A percentile compares a stretch with the other conserved stretches of the same genome.
phyloP scores from a whole-genome alignment of 2,888 invertebrate genomes.

The Phragmatobia fuliginosa region DNA sequence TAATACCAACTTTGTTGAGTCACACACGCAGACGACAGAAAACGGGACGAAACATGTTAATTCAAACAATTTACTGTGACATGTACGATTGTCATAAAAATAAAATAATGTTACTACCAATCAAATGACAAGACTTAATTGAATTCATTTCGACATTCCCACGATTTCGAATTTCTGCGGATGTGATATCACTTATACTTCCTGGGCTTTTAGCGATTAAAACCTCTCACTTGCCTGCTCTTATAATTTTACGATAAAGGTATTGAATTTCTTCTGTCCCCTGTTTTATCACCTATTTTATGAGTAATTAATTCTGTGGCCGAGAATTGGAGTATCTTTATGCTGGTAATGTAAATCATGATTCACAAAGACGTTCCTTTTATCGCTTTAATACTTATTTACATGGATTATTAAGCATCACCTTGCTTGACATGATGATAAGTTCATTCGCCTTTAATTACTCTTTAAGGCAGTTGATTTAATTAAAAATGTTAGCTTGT shows the following conservation, averaged over 20 bases:
- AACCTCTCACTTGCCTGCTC: slow-evolving; percentile 21
- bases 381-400: not conserved
- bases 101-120: slow-evolving; percentile 27
- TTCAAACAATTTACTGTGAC: slow-evolving; percentile 19
- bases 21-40: not conserved
- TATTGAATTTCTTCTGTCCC: slow-evolving; percentile 20
- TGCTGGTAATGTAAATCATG: not conserved
- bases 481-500: not conserved
- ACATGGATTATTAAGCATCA: not conserved
- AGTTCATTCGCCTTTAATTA: slow-evolving; percentile 1
- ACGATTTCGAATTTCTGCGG: slow-evolving; percentile 47
- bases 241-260: slow-evolving; percentile 23
- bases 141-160: slow-evolving; percentile 37
- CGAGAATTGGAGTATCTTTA: not conserved
- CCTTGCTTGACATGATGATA: not conserved
- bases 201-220: slow-evolving; percentile 36
- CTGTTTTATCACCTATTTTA: slow-evolving; percentile 20
- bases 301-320: slow-evolving; percentile 14
- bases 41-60: slow-evolving; percentile 13
- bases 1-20: slow-evolving; percentile 6
- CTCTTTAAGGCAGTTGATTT: not conserved
- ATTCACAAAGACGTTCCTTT: not conserved
- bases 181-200: slow-evolving; percentile 39
- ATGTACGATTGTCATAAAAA: slow-evolving; percentile 27
- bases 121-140: slow-evolving; percentile 32